Percentiles rank a stretch among this genome's conserved stretches.
Conservation (phyloP, 2,888 invertebrate genomes). For the Scaptomyza caliginosa region DNA sequence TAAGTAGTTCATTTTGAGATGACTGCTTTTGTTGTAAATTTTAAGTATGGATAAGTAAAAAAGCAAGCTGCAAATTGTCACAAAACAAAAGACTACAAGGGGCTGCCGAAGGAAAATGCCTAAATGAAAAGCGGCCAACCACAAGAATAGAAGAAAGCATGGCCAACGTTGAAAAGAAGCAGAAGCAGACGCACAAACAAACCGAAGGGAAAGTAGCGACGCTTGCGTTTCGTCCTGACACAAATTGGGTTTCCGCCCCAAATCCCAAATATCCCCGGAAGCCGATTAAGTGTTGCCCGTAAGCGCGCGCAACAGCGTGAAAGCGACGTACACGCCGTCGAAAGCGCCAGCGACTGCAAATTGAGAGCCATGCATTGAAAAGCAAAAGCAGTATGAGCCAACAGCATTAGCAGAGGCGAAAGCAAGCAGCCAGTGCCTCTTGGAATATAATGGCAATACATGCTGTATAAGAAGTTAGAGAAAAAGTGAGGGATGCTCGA, state of each 20-base stretch:
- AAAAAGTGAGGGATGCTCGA: conserved; percentile 15
- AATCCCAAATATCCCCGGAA: conserved; percentile 80
- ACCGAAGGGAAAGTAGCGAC: conserved; percentile 27
- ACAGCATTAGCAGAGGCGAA: conserved; percentile 7
- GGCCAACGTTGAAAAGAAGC: conserved; percentile 6
- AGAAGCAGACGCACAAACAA: conserved; percentile 12
- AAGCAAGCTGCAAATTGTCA: conserved; percentile 75
- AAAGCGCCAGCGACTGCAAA: conserved; percentile 53
- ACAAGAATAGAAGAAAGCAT: background rate
- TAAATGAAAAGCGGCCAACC: conserved; percentile 67
- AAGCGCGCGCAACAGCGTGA: conserved; percentile 74
- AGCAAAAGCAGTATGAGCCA: background rate
- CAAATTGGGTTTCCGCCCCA: conserved; percentile 80
- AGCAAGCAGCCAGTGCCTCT: conserved; percentile 36
- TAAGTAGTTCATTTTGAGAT: conserved; percentile 76
- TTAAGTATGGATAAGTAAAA: conserved; percentile 76
- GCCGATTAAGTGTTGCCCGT: conserved; percentile 80
- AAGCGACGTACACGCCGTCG: conserved; percentile 40
- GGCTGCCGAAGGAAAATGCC: conserved; percentile 61
- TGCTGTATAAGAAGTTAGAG: conserved; percentile 55
- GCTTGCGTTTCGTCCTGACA: conserved; percentile 72
- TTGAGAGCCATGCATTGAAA: conserved; percentile 52
- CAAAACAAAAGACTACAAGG: conserved; percentile 69
- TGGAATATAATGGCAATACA: conserved; percentile 64
- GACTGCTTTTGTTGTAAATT: conserved; percentile 72